Percentiles rank a stretch among this genome's conserved stretches.
phyloP scores from a whole-genome alignment of 2,113 vertebrate species.

The Panthera tigris region DNA sequence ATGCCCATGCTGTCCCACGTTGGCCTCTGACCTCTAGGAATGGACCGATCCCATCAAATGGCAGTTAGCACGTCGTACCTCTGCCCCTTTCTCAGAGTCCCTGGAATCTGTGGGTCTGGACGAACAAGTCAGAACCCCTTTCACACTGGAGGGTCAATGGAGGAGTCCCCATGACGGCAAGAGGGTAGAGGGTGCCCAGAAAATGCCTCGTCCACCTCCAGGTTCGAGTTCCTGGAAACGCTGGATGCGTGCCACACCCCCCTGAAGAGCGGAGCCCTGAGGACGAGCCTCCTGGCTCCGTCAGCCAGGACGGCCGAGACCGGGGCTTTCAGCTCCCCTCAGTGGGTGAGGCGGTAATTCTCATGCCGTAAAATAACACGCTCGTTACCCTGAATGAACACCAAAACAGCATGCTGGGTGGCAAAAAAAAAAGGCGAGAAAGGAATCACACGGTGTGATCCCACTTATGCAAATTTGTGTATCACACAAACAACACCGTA shows the following conservation, averaged over 20 bases:
- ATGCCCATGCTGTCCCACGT: not conserved
- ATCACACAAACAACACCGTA: not conserved
- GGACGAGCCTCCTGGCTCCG: not conserved
- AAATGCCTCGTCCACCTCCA: not conserved
- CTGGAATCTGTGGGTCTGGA: not conserved
- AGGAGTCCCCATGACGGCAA: not conserved
- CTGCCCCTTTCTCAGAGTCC: not conserved
- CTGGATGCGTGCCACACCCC: not conserved
- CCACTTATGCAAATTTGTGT: rapidly evolving
- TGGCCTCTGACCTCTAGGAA: not conserved
- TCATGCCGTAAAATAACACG: not conserved
- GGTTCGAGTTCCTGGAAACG: not conserved
- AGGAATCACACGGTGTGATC: not conserved
- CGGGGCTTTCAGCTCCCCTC: too few relatives aligned
- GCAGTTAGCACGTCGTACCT: rapidly evolving
- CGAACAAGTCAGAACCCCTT: not conserved
- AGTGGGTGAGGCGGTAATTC: not conserved
- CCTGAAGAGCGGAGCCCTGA: not conserved
- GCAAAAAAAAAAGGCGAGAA: not conserved
- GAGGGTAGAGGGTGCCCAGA: too few relatives aligned
- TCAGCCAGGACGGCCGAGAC: not conserved
- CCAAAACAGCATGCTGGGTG: not conserved
- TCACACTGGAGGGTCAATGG: not conserved
- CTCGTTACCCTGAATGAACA: rapidly evolving
- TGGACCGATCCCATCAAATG: rapidly evolving